Percentiles rank a stretch among this genome's conserved stretches.
phyloP scores from a whole-genome alignment of 2,888 invertebrate species.

The Aporophyla nigra region DNA sequence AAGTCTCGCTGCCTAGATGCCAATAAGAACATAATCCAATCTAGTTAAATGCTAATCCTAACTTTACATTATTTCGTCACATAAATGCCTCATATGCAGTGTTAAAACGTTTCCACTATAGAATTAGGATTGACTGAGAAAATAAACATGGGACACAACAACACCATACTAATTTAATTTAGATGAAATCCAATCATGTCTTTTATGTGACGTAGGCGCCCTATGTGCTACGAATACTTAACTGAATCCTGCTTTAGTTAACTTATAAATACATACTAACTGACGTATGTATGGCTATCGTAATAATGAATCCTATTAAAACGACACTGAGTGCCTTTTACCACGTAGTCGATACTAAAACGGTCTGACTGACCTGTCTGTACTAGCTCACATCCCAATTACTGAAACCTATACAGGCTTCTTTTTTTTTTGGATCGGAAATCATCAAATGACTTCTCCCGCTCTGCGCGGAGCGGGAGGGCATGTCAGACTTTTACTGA shows the following conservation, averaged over 20 bases:
- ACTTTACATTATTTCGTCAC: neutral
- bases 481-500: too few relatives aligned
- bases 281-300: neutral
- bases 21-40: too few relatives aligned
- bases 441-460: too few relatives aligned
- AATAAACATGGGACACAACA: neutral
- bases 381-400: neutral
- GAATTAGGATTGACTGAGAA: conserved; percentile 8
- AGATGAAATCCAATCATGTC: neutral
- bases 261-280: neutral
- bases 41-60: neutral
- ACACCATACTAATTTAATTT: neutral
- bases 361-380: too few relatives aligned
- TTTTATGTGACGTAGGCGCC: neutral
- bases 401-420: too few relatives aligned
- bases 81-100: neutral
- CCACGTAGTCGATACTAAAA: neutral
- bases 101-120: neutral
- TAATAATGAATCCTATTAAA: neutral
- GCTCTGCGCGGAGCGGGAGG: too few relatives aligned
- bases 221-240: conserved; percentile 3
- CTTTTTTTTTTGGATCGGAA: too few relatives aligned
- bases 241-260: neutral
- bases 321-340: neutral
- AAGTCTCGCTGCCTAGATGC: neutral